Conservation (phyloP, 2,113 vertebrate genomes). For the Illadopsis cleaveri region DNA sequence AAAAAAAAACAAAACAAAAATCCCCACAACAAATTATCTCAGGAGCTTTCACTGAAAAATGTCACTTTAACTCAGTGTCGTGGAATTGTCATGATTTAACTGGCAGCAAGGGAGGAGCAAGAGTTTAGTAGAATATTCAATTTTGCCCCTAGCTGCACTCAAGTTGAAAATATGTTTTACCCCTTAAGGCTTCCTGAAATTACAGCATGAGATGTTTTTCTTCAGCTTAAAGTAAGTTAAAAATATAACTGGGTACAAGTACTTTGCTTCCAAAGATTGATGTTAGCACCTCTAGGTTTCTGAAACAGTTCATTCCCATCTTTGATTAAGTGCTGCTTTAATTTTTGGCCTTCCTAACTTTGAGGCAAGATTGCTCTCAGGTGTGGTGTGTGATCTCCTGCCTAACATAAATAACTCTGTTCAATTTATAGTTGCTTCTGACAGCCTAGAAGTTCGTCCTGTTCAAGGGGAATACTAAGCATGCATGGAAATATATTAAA, state of each 20-base stretch:
- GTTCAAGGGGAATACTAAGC: background rate
- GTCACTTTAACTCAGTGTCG: background rate
- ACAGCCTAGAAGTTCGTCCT: background rate
- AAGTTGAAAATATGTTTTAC: background rate
- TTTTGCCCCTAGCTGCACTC: background rate
- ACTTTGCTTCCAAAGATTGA: background rate
- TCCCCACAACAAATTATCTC: background rate
- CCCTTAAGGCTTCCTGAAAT: background rate
- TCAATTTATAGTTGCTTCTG: background rate
- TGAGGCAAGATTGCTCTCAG: background rate
- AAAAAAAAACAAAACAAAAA: background rate
- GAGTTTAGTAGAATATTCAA: background rate
- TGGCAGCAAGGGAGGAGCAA: background rate
- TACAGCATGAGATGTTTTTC: background rate
- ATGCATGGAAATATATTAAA: no score
- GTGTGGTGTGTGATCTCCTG: background rate
- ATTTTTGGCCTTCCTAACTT: background rate
- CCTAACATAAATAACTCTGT: background rate
- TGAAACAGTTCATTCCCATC: background rate
- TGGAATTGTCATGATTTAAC: background rate
- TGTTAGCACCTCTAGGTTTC: background rate
- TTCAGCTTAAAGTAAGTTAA: background rate
- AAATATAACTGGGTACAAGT: background rate
- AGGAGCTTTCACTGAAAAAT: background rate
- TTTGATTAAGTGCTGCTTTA: background rate